phyloP scores from a whole-genome alignment of 2,113 vertebrate genomes.

The Rhynchomys soricoides region DNA sequence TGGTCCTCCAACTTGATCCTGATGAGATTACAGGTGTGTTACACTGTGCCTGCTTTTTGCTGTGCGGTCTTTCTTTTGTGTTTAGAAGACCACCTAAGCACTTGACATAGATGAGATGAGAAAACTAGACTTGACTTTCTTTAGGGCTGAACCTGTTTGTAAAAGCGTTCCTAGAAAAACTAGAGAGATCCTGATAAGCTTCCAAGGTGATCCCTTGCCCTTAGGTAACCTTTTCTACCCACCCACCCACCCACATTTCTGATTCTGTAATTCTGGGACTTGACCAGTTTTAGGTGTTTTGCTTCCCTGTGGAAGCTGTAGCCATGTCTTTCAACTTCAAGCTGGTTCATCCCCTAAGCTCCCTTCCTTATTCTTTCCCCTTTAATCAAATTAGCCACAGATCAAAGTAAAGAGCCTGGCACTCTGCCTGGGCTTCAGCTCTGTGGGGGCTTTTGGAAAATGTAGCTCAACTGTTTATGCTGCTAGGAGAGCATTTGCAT shows the following conservation, averaged over 20 bases:
- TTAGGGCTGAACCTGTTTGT: background rate
- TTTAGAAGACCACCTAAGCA: background rate
- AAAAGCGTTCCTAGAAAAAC: background rate
- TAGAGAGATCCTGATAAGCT: background rate
- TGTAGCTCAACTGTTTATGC: background rate
- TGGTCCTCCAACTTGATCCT: background rate
- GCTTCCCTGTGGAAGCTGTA: background rate
- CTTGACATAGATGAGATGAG: background rate
- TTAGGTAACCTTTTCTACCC: background rate
- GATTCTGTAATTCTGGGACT: background rate
- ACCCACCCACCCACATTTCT: background rate
- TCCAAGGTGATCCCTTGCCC: background rate
- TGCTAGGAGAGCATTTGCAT: slow-evolving; percentile 30
- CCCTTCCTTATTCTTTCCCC: background rate
- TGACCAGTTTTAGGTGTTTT: background rate
- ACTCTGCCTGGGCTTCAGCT: background rate
- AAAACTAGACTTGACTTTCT: background rate
- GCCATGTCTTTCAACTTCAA: background rate
- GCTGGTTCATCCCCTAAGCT: background rate
- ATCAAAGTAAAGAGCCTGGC: background rate
- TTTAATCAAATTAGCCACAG: slow-evolving; percentile 8
- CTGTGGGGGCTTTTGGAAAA: background rate
- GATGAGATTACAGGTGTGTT: too few relatives aligned
- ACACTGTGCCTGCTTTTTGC: too few relatives aligned
- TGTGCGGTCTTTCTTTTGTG: background rate